A percentile compares a stretch with the other conserved stretches of the same genome.
These are phyloP conservation scores for Paracanthobrama guichenoti DNA, from an alignment of 2,113 vertebrate genomes.

Conservation along the genomic window DNA sequence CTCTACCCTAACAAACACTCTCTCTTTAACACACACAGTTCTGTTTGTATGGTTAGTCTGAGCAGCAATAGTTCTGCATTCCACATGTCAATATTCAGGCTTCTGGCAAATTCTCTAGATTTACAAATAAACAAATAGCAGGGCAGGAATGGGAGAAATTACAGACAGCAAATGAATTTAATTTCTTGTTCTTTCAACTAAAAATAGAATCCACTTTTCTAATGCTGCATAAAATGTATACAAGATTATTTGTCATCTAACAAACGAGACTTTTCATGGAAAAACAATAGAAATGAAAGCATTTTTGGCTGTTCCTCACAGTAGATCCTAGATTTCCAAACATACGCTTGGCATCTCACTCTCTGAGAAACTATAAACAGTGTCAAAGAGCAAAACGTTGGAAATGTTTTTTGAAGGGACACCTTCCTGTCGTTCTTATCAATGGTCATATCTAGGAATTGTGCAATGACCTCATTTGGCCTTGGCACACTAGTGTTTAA, in stretches of 20 bases:
- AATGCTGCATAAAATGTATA: not conserved
- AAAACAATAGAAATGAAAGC: conserved; percentile 15
- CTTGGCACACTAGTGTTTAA: not conserved
- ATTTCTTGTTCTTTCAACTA: conserved; percentile 36
- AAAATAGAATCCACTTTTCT: conserved; percentile 6
- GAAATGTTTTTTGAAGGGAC: conserved; percentile 14
- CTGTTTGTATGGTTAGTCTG: conserved; percentile 52
- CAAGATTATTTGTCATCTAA: not conserved
- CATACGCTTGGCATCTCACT: conserved; percentile 10
- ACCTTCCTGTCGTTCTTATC: conserved; percentile 16
- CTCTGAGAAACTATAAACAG: conserved; percentile 27
- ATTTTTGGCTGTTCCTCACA: not conserved
- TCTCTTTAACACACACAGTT: not conserved
- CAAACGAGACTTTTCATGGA: not conserved
- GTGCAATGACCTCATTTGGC: conserved; percentile 14
- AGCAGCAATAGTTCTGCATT: conserved; percentile 48
- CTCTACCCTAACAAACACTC: not conserved
- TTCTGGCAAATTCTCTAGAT: conserved; percentile 50
- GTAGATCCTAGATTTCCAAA: conserved; percentile 24
- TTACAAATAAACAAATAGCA: conserved; percentile 60
- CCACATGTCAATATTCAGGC: conserved; percentile 58
- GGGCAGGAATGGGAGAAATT: conserved; percentile 37
- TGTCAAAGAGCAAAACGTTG: conserved; percentile 29
- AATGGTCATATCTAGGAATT: conserved; percentile 11
- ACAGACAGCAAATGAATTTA: conserved; percentile 30